Base-by-base conservation (phyloP, 2,888 invertebrate genomes). In the Trachelus iudaicus region DNA sequence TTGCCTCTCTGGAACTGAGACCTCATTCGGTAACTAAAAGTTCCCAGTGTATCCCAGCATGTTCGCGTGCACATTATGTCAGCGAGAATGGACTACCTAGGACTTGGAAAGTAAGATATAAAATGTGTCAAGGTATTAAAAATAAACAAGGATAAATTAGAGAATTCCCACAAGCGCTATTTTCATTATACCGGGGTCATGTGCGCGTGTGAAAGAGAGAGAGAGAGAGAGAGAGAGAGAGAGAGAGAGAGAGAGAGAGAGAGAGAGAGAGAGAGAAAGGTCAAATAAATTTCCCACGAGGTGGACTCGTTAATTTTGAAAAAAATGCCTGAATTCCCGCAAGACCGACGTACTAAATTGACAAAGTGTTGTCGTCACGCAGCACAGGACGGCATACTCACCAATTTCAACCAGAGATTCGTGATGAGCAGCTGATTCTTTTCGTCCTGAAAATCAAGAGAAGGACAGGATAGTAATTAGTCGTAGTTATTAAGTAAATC, bases 371-470 rank as follows among this genome's bases (percentile, higher is more conserved):
- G 4, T 15, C 40, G 15, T 40, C 40, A 40, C 35, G 35, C 40
- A 4, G 40, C 40, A 15, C 40, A 15, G 15, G 0, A 40, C 40
- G 40, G 40, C 4, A 15, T 56, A 95, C 97, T 97, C 94, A 98
- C 98, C 95, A 98, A 94, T 94, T 97, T 98, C 90, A 98, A 94
- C 98, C 98, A 98, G 93, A 98, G 97, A 94, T 98, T 98, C 91
- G 98, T 97, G 92, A 98, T 97, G 92, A 98, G 95, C 93, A 98
- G 95, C 94, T 98, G 98, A 94, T 98, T 98, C 93, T 98, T 98
- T 94, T 98, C 98, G 93, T 98, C 98, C 98, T 98, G 94, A 85
- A 94, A 95, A 90, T 90, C 87, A 88, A 85, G 81, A 86, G 84
- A 81, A 69, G 34, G 15, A 71, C 31, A 33, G 11, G 4, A 33